Evolutionary conservation across 2,888 invertebrate genomes (phyloP), one percentile per base, ranked within the genome.

Genomic region (Volucella inflata): DNA sequence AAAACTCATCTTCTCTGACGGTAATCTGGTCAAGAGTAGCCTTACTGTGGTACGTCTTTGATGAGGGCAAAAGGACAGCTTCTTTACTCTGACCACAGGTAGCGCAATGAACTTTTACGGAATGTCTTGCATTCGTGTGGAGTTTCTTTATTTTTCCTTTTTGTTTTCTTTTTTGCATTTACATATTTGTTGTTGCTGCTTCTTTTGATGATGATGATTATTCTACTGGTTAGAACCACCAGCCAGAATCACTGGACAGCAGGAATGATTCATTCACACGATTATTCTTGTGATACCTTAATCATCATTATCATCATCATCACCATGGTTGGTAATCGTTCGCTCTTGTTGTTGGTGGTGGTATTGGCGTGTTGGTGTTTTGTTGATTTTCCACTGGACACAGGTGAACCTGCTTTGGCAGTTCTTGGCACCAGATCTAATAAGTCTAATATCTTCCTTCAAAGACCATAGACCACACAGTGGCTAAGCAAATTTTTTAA

Each of bases 71-170:
- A 55, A 64, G 64, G 64, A 65, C 72, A 74, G 70, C 68, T 81
- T 76, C 55, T 68, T 60, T 48, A 50, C 38, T 59, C 30, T 81
- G 76, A 81, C 57, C 81, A 81, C 57, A 81, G 81, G 81, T 76
- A 81, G 82, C 82, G 51, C 82, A 77, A 77, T 82, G 82, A 82
- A 82, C 82, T 77, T 81, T 77, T 50, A 76, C 51, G 82, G 82
- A 82, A 82, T 82, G 70, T 48, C 51, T 77, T 77, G 81, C 71
- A 82, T 77, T 77, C 68, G 64, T 55, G 55, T 30, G 30, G 30
- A 30, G 48, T 55, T 62, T 50, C 51, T 60, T 14, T 53, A 42
- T 30, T 62, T 42, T 42, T 44, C 14, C 8, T 46, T 70, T 42
- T 44, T 55, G n/a, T 11, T 51, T 53, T 11, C 17, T 21, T 53